phyloP scores from a whole-genome alignment of 2,113 vertebrate species.

The Jaculus jaculus region DNA sequence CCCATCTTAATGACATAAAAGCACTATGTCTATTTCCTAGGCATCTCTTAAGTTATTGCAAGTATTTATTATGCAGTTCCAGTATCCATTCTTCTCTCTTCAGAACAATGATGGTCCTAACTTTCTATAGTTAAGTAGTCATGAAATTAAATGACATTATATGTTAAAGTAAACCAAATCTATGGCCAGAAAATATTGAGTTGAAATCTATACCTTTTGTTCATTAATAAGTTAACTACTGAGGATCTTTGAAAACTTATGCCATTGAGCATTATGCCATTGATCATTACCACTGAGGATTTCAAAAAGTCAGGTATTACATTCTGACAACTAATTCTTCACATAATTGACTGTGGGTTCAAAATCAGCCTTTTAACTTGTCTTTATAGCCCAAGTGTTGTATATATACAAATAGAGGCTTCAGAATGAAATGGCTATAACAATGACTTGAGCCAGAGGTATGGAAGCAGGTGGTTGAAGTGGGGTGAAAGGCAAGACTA shows the following conservation, averaged over 20 bases:
- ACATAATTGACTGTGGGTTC: background rate
- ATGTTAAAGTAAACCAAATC: background rate
- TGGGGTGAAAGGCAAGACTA: background rate
- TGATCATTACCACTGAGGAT: background rate
- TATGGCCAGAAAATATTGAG: background rate
- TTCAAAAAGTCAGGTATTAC: constrained; percentile 11
- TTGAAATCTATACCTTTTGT: background rate
- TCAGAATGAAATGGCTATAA: background rate
- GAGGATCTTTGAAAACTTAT: background rate
- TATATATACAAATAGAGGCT: background rate
- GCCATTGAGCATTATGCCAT: too few relatives aligned
- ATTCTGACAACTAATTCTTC: background rate
- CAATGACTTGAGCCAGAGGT: background rate
- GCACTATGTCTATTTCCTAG: background rate
- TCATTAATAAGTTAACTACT: background rate
- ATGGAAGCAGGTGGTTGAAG: background rate
- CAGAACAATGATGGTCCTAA: background rate
- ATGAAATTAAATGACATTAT: background rate
- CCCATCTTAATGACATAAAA: background rate
- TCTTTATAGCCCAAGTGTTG: background rate
- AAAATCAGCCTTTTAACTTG: constrained; percentile 19
- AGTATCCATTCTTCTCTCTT: background rate
- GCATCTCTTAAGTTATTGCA: background rate
- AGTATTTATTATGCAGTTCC: background rate
- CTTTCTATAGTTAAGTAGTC: background rate